Percentiles rank a stretch among this genome's conserved stretches.
Conservation (phyloP, 2,113 vertebrate species). For the Periophthalmus modestus region DNA sequence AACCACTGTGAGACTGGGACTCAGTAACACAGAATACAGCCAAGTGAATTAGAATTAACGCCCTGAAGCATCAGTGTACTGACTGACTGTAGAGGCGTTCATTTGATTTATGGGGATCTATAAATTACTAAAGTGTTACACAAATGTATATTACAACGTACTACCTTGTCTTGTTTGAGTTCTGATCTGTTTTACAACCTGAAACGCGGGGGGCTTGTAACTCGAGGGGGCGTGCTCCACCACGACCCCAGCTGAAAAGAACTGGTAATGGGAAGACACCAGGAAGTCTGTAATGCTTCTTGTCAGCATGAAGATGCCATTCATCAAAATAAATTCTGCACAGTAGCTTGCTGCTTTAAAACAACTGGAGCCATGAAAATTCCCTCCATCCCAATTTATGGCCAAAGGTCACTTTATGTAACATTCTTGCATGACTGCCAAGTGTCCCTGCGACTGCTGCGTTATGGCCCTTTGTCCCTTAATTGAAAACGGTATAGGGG, state of each 20-base stretch:
- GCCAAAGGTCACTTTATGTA: conserved; percentile 66
- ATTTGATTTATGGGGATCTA: conserved; percentile 24
- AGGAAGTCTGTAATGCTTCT: conserved; percentile 63
- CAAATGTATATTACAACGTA: conserved; percentile 25
- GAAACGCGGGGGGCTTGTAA: conserved; percentile 36
- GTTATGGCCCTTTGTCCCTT: conserved; percentile 74
- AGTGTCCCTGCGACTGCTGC: conserved; percentile 64
- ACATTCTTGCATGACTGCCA: conserved; percentile 68
- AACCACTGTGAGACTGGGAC: neutral
- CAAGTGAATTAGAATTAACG: conserved; percentile 10
- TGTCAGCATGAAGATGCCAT: conserved; percentile 63
- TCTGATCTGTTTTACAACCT: conserved; percentile 42
- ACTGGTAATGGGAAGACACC: conserved; percentile 63
- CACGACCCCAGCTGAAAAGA: conserved; percentile 51
- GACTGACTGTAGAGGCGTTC: conserved; percentile 34
- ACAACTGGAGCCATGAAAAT: conserved; percentile 65
- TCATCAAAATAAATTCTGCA: conserved; percentile 67
- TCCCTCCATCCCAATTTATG: conserved; percentile 65
- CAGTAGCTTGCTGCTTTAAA: conserved; percentile 68
- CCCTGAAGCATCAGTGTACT: conserved; percentile 8
- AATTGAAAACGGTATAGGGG: conserved; percentile 79
- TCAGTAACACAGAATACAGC: neutral
- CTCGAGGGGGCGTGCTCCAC: conserved; percentile 52
- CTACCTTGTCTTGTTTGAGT: conserved; percentile 11
- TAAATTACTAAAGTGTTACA: conserved; percentile 12